These are phyloP conservation scores for Acrobasis consociella DNA, from an alignment of 2,888 invertebrate species.

Conservation along the genomic window DNA sequence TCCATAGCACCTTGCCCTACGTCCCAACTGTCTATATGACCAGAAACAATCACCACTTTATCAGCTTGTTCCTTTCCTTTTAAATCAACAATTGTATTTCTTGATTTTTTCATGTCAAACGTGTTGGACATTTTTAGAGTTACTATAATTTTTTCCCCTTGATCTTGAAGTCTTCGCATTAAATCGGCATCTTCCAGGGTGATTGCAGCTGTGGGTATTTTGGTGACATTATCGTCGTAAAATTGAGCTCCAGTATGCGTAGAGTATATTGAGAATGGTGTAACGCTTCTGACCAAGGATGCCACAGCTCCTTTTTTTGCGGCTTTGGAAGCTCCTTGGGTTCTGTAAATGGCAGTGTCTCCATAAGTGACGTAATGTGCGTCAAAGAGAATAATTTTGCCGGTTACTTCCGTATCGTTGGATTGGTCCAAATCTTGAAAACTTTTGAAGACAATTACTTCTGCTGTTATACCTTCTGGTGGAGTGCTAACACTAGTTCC, in stretches of 20 bases:
- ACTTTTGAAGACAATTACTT: slow-evolving; percentile 86
- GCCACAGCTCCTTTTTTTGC: slow-evolving; percentile 89
- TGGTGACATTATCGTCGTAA: slow-evolving; percentile 80
- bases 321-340: slow-evolving; percentile 85
- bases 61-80: slow-evolving; percentile 71
- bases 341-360: slow-evolving; percentile 85
- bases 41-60: slow-evolving; percentile 88
- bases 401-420: slow-evolving; percentile 70
- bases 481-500: slow-evolving; percentile 87
- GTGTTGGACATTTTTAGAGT: slow-evolving; percentile 85
- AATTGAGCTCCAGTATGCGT: slow-evolving; percentile 88
- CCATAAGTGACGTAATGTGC: slow-evolving; percentile 85
- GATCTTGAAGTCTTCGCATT: slow-evolving; percentile 83
- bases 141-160: slow-evolving; percentile 66
- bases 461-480: slow-evolving; percentile 85
- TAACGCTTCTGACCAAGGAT: slow-evolving; percentile 86
- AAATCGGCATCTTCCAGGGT: slow-evolving; percentile 90
- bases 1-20: slow-evolving; percentile 96
- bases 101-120: slow-evolving; percentile 81
- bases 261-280: slow-evolving; percentile 88
- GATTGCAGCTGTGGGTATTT: slow-evolving; percentile 88
- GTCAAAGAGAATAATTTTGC: slow-evolving; percentile 91
- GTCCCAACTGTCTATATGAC: slow-evolving; percentile 95
- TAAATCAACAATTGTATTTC: slow-evolving; percentile 88
- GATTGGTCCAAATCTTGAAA: slow-evolving; percentile 85